Evolutionary conservation across 2,113 vertebrate genomes (phyloP), one percentile per base, ranked within the genome.

Genomic region (Amblyopsis rosae): DNA sequence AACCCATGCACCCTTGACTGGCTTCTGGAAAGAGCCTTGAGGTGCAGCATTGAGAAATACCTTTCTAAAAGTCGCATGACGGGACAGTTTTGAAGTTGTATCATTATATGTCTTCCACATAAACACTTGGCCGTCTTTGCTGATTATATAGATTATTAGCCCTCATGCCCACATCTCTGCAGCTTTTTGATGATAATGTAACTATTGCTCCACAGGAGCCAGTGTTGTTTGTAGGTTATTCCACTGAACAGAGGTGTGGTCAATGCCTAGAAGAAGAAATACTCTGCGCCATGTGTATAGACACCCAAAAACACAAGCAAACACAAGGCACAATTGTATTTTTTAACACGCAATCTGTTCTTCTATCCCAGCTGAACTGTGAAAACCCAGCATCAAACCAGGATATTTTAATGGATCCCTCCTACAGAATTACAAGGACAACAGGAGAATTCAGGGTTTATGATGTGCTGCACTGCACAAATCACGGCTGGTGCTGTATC

Each of bases 21-120:
- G 8, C 54, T 17, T 79, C 70, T 41, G 56, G n/a, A 73, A 41
- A 67, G 32, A 73, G 76, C 77, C 77, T 85, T 64, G 67, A 79
- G 73, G 75, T 76, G 46, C 15, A 65, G 65, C 45, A 63, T 72
- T 75, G 50, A 69, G 68, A 70, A 87, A 88, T 79, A 86, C 87
- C 65, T 82, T 74, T 62, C 65, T 73, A 70, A 71, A 81, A 51
- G 66, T 16, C 15, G 16, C 6, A 67, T 75, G 58, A 73, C 57
- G 62, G 71, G 26, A 7, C 53, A 66, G 59, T 51, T 72, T 41
- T 68, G 63, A 65, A 41, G 4, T 41, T 6, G 4, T 41, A 41
- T 41, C 7, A 41, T 41, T 41, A 41, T 41, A 3, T 41, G 7
- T 0, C 26, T 26, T 26, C 7, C 1, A 41, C 35, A 41, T 41